These are phyloP conservation scores for Neria commutata DNA, from an alignment of 2,888 invertebrate genomes.

Conservation along the genomic window DNA sequence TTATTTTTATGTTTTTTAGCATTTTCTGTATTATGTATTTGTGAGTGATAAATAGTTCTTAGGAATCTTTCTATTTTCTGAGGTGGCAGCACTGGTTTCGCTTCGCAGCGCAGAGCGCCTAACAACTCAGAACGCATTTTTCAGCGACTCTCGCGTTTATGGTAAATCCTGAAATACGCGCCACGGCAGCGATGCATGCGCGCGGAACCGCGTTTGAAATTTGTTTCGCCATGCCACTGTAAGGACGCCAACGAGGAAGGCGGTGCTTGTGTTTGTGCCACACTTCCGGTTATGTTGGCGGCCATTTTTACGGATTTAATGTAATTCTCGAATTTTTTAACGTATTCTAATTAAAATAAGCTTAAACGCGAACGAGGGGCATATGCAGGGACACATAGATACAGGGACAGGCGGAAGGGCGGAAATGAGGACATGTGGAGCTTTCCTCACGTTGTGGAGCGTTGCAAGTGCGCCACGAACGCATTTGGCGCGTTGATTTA, in stretches of 20 bases:
- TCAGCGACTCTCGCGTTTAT: conserved; percentile 33
- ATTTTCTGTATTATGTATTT: too few relatives aligned
- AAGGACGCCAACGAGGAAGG: background rate
- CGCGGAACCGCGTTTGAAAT: background rate
- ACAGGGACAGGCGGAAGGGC: background rate
- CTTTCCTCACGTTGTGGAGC: too few relatives aligned
- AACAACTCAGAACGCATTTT: conserved; percentile 50
- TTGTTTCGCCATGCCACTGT: background rate
- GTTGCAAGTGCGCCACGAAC: background rate
- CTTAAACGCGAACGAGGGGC: conserved; percentile 44
- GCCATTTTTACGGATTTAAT: conserved; percentile 38
- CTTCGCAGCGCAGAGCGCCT: conserved; percentile 19
- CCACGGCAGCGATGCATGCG: conserved; percentile 11
- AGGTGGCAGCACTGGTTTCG: too few relatives aligned
- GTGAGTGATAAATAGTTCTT: too few relatives aligned
- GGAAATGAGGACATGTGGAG: too few relatives aligned
- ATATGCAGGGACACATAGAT: background rate
- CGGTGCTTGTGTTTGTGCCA: conserved; percentile 14
- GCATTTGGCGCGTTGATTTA: conserved; percentile 45
- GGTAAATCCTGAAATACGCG: conserved; percentile 52
- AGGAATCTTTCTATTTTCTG: too few relatives aligned
- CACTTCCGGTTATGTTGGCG: conserved; percentile 5
- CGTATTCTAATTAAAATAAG: conserved; percentile 55
- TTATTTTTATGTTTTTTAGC: too few relatives aligned
- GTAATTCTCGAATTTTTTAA: conserved; percentile 45